Evolutionary conservation across 2,797 vertebrate species (phyloP).

Genomic region (Hirundo rustica): DNA sequence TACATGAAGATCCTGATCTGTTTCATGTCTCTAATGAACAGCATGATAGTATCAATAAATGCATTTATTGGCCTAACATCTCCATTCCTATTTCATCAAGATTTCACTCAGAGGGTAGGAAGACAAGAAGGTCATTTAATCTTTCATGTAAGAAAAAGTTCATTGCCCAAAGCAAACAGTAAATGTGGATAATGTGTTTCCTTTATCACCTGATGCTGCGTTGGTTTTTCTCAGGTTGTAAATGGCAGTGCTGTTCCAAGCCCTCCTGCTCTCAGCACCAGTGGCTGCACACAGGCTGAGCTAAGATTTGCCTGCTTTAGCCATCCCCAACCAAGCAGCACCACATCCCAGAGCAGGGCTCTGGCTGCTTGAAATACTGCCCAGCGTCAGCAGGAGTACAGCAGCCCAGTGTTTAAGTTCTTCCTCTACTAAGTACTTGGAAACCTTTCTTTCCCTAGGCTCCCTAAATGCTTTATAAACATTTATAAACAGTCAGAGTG

Average conservation of each 20-base stretch:
- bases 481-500: constrained; percentile 60
- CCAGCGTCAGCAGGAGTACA: not conserved
- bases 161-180: not conserved
- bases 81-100: not conserved
- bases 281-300: not conserved
- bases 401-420: not conserved
- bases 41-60: not conserved
- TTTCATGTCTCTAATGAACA: not conserved
- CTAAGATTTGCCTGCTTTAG: not conserved
- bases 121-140: not conserved
- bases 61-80: not conserved
- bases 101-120: not conserved
- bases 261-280: not conserved
- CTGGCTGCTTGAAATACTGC: not conserved
- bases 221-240: not conserved
- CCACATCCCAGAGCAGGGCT: not conserved
- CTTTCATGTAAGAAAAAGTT: not conserved
- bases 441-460: constrained; percentile 11
- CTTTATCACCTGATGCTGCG: not conserved
- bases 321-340: not conserved
- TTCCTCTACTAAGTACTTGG: constrained; percentile 19
- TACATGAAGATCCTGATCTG: not conserved
- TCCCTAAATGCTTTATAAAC: constrained; percentile 60
- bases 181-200: not conserved
- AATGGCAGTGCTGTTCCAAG: not conserved